Conservation (phyloP, 1,140 invertebrate species). For the Paraescarpia echinospica region DNA sequence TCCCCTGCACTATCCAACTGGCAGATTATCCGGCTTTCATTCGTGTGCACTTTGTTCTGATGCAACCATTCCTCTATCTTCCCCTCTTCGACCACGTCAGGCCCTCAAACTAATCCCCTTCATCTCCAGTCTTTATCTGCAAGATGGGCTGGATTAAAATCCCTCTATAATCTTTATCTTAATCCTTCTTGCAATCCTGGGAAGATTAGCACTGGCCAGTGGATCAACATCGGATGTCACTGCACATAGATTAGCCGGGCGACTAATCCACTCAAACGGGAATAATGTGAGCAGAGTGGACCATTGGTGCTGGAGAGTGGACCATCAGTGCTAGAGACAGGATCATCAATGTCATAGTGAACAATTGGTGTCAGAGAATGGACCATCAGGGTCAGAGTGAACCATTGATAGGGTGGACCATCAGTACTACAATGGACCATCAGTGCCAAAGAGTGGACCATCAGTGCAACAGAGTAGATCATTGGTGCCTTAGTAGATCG, state of each 20-base stretch:
- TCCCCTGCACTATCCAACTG: background rate
- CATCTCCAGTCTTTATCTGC: background rate
- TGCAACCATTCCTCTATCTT: background rate
- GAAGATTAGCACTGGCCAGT: background rate
- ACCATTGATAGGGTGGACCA: too few relatives aligned
- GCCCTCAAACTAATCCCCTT: background rate
- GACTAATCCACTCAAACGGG: background rate
- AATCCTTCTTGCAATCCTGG: background rate
- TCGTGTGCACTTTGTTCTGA: background rate
- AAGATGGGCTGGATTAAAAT: background rate
- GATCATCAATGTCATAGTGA: too few relatives aligned
- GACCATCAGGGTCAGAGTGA: too few relatives aligned
- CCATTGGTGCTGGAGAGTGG: too few relatives aligned
- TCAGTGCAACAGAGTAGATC: too few relatives aligned
- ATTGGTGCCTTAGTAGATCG: too few relatives aligned
- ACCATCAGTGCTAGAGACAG: too few relatives aligned
- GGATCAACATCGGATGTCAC: background rate
- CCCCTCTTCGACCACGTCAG: background rate
- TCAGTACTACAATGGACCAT: too few relatives aligned
- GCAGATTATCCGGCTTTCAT: background rate
- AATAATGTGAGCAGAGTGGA: background rate
- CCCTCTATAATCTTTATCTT: background rate
- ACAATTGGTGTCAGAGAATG: too few relatives aligned
- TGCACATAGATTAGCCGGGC: background rate
- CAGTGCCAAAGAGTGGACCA: too few relatives aligned